Conservation (phyloP, 1,140 invertebrate species). For the Aphelenchoides avenae region DNA sequence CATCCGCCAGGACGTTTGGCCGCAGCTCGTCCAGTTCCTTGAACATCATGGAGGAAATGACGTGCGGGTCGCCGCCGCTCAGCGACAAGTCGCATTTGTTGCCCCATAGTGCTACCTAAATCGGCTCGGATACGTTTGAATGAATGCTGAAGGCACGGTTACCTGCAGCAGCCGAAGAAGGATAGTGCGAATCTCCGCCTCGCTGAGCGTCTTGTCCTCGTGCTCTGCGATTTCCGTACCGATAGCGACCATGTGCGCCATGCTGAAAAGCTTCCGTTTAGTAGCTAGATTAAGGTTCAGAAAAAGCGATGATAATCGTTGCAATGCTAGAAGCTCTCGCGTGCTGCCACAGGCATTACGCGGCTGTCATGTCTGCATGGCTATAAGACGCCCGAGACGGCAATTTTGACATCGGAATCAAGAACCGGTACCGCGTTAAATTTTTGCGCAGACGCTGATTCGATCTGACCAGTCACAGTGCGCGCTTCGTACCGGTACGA, state of each 20-base stretch:
- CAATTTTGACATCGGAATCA: too few relatives aligned
- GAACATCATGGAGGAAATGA: conserved; percentile 66
- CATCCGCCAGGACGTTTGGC: conserved; percentile 70
- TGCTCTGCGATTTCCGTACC: conserved; percentile 22
- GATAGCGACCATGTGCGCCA: conserved; percentile 24
- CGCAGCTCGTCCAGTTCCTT: conserved; percentile 68
- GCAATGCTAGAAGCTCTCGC: too few relatives aligned
- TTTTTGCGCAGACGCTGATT: too few relatives aligned
- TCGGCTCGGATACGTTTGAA: neutral
- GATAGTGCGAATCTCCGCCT: conserved; percentile 12
- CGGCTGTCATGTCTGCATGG: too few relatives aligned
- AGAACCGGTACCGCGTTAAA: too few relatives aligned
- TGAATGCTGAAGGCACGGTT: neutral
- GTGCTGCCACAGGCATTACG: too few relatives aligned
- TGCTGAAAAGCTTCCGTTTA: too few relatives aligned
- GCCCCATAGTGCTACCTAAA: conserved; percentile 66
- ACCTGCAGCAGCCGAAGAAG: conserved; percentile 27
- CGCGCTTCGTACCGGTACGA: too few relatives aligned
- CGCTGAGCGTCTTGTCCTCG: conserved; percentile 13
- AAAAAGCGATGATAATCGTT: neutral
- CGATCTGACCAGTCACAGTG: conserved; percentile 19
- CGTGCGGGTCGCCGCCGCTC: conserved; percentile 68
- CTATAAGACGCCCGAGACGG: too few relatives aligned
- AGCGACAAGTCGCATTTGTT: conserved; percentile 83
- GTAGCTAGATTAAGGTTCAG: conserved; percentile 23